A percentile compares a stretch with the other conserved stretches of the same genome.
Conservation (phyloP, 2,797 vertebrate genomes). For the Eulemur rubriventer region DNA sequence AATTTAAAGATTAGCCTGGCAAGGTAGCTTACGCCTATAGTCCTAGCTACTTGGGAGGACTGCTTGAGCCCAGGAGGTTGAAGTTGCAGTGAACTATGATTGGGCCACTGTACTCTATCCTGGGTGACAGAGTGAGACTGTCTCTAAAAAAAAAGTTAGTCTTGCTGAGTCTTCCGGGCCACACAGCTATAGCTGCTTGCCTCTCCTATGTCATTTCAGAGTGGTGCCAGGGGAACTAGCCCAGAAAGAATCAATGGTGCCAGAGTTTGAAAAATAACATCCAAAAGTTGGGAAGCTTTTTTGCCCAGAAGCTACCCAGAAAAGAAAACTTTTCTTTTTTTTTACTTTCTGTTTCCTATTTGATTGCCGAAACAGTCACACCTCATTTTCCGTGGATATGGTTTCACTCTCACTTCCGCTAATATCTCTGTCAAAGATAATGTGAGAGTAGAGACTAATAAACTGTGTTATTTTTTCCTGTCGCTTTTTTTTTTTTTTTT, state of each 20-base stretch:
- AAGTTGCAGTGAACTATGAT: too few species aligned
- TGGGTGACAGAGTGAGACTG: too few species aligned
- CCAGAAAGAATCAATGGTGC: not conserved
- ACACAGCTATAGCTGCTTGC: rapidly evolving
- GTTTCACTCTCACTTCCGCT: not conserved
- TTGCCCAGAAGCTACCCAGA: not conserved
- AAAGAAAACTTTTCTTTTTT: not conserved
- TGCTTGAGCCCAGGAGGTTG: too few species aligned
- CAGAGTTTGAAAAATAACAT: not conserved
- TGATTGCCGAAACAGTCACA: not conserved
- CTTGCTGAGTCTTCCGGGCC: not conserved
- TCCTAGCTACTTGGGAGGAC: too few species aligned
- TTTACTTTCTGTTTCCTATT: not conserved
- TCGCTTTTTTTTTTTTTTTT: not conserved
- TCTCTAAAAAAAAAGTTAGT: not conserved
- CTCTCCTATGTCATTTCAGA: not conserved
- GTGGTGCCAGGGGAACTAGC: not conserved
- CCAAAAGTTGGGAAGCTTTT: not conserved
- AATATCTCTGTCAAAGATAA: not conserved
- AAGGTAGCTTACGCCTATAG: too few species aligned
- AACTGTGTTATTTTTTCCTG: not conserved
- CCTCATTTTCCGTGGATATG: not conserved
- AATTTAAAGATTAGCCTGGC: too few species aligned
- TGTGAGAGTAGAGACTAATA: not conserved
- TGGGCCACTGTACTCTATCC: too few species aligned